Evolutionary conservation across 2,888 invertebrate species (phyloP), one percentile per base, ranked within the genome.

Genomic region (Barypeithes pellucidus): DNA sequence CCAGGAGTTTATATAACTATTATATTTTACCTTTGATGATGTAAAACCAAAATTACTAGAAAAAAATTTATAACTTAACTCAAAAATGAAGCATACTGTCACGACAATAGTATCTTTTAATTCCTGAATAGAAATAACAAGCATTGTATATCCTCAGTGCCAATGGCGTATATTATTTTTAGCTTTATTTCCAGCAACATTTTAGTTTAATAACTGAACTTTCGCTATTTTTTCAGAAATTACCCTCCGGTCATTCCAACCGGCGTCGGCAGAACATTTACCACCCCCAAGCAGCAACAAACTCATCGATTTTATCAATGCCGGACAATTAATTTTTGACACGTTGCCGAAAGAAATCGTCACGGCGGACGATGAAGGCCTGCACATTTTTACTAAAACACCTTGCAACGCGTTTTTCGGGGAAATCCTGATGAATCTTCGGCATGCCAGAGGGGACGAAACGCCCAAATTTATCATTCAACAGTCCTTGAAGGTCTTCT

Each of bases 371-470:
- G 82, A 82, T n/a, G 81, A 84, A 61, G 86, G 84, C 9, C 76
- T 82, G 5, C 85, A 86, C 72, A 84, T 87, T 81, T 84, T 85
- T 50, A 84, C 84, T 1, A 86, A 85, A 76, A 84, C 84, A 3
- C 83, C 84, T 0, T 87, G 87, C 62, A 86, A 87, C 77, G 86
- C 85, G 4, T 87, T 86, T 77, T 85, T 87, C 71, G 86, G 85
- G 0, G 85, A 86, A 75, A 76, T 86, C 9, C 75, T 87, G 73
- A 76, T 80, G 59, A 80, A 82, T 18, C 74, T 85, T 54, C 80
- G 78, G 50, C 77, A 78, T 33, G 77, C 81, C 2, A 59, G 63
- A 22, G 67, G 63, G 12, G 65, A 76, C 36, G 77, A 78, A 5
- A 81, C 80, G 39, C 75, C 77, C 0, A 76, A 80, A 14, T 76